Percentiles rank a stretch among this genome's conserved stretches.
Conservation (phyloP, 2,797 vertebrate species). For the Falco cherrug region DNA sequence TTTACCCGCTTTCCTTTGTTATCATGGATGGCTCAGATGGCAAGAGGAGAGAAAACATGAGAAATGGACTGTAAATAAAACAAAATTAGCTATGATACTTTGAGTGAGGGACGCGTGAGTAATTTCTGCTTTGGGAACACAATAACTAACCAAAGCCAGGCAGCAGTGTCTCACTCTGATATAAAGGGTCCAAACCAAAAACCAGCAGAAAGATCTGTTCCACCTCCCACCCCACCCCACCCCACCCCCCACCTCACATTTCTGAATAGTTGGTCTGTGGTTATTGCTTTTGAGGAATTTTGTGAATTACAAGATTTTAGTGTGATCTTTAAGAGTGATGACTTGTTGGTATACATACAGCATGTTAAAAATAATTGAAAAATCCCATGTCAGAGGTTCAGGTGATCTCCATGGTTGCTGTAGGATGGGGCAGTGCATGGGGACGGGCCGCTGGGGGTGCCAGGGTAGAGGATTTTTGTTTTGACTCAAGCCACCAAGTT, state of each 20-base stretch:
- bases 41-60: background rate
- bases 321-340: background rate
- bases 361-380: background rate
- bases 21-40: background rate
- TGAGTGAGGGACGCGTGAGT: fast-evolving
- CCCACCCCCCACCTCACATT: background rate
- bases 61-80: background rate
- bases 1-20: background rate
- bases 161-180: background rate
- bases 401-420: background rate
- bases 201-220: fast-evolving
- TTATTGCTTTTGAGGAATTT: background rate
- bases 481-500: background rate
- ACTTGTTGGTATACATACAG: background rate
- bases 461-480: background rate
- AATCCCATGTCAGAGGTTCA: background rate
- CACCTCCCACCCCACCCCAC: too few species aligned
- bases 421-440: background rate
- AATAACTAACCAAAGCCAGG: background rate
- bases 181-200: background rate
- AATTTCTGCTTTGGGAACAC: background rate
- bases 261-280: background rate
- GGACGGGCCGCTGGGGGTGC: fast-evolving
- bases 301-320: background rate
- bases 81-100: background rate